These are phyloP conservation scores for Pocillopora grandis DNA, from an alignment of 92 coral and sea anemone genomes.

Conservation along the genomic window DNA sequence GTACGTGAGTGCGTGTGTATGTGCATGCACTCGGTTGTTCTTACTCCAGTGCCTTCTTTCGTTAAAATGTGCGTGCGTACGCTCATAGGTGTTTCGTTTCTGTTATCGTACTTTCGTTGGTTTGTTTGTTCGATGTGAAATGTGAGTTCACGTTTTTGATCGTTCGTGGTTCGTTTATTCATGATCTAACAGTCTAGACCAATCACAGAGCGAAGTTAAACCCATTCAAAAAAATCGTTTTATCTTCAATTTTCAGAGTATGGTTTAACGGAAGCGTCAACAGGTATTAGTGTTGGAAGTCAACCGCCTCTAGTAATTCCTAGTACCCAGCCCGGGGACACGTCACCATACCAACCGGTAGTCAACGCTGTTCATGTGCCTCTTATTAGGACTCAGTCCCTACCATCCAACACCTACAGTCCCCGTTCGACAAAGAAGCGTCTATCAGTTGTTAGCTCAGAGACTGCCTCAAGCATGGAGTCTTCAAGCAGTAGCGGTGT, in stretches of 20 bases:
- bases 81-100: too few relatives aligned
- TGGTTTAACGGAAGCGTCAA: conserved; percentile 96
- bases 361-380: conserved; percentile 47
- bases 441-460: conserved; percentile 66
- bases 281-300: conserved; percentile 98
- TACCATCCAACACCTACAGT: conserved; percentile 51
- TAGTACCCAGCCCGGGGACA: conserved; percentile 82
- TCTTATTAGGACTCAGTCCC: conserved; percentile 50
- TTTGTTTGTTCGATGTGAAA: too few relatives aligned
- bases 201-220: too few relatives aligned
- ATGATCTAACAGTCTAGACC: too few relatives aligned
- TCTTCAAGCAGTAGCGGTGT: conserved; percentile 82
- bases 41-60: too few relatives aligned
- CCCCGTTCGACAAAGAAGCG: conserved; percentile 63
- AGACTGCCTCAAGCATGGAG: conserved; percentile 65
- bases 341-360: conserved; percentile 66
- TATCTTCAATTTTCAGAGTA: conserved; percentile 63
- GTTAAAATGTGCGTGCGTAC: too few relatives aligned
- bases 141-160: too few relatives aligned
- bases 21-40: too few relatives aligned
- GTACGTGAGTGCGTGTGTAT: too few relatives aligned
- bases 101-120: too few relatives aligned
- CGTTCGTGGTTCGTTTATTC: too few relatives aligned
- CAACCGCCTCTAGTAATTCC: conserved; percentile 93
- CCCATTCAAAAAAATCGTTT: not conserved